Conservation (phyloP, 2,113 vertebrate genomes). For the Cyanoderma ruficeps region DNA sequence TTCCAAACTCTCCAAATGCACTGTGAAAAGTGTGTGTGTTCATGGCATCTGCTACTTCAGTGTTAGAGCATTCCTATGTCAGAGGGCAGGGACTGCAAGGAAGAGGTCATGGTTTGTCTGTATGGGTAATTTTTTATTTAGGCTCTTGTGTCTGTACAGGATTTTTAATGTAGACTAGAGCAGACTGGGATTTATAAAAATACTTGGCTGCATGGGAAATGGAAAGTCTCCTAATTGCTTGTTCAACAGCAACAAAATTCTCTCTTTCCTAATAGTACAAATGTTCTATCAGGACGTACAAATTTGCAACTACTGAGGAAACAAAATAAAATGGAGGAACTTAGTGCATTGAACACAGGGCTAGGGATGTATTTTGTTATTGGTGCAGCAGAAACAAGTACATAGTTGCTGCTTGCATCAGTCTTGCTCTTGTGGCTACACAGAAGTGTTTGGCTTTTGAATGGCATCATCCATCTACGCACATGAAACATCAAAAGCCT, state of each 20-base stretch:
- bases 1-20: background rate
- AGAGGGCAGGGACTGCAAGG: background rate
- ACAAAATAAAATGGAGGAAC: background rate
- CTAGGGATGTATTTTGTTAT: background rate
- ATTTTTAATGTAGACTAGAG: background rate
- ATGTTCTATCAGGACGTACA: background rate
- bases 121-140: background rate
- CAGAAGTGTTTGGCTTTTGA: background rate
- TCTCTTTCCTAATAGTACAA: background rate
- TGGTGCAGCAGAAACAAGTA: background rate
- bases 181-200: background rate
- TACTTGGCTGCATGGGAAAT: background rate
- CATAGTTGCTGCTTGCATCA: background rate
- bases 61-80: background rate
- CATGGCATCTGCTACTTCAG: background rate
- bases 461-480: rapidly evolving
- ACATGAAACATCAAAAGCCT: background rate
- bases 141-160: background rate
- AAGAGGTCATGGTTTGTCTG: background rate
- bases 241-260: background rate
- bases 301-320: background rate
- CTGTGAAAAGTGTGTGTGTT: background rate
- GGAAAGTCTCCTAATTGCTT: background rate
- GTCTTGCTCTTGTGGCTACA: background rate
- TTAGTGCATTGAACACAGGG: background rate